Evolutionary conservation across 2,797 vertebrate species (phyloP), one percentile per base, ranked within the genome.

Genomic region (Manis javanica): DNA sequence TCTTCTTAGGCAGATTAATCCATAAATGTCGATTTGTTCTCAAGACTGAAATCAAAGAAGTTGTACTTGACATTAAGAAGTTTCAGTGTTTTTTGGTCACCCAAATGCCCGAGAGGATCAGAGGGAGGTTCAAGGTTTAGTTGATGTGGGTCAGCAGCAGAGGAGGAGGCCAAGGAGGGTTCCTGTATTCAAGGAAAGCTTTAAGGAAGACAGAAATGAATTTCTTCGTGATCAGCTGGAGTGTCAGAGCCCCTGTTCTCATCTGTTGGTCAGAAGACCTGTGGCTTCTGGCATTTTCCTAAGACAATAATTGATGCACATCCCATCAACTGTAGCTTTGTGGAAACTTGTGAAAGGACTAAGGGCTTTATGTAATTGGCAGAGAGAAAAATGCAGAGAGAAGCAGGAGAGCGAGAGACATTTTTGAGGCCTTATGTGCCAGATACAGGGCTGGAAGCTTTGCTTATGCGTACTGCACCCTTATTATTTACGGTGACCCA

Each of bases 331-430:
- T 18, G 15, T 53, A 85, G 37, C 23, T 87, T 95, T 91, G 29
- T 72, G 42, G 85, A 94, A 97, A 88, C 49, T 87, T 81, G 26
- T n/a, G 81, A 92, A 87, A 66, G 34, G 31, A 75, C 53, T 95
- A 66, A 61, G 61, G 55, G 14, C 24, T 68, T 79, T 83, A 61
- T 46, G 7, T 53, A 94, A 87, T 9, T 77, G 75, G 51, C 77
- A 61, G 19, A 93, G 72, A 85, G 42, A 42, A 75, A 63, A 63
- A 91, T 37, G 37, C 72, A 92, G 21, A 69, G 23, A 95, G 53
- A 92, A 85, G 16, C 16, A 87, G 23, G 49, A 92, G 49, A 84
- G 84, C n/a, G 61, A 82, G 42, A 82, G 55, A 61, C 19, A 66
- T 75, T 74, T 83, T 66, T 64, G 68, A 75, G 74, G 31, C 24